Percentiles rank a stretch among this genome's conserved stretches.
Evolutionary conservation across 92 coral and sea anemone genomes (phyloP).

Genomic region (Bergia puertoricense): DNA sequence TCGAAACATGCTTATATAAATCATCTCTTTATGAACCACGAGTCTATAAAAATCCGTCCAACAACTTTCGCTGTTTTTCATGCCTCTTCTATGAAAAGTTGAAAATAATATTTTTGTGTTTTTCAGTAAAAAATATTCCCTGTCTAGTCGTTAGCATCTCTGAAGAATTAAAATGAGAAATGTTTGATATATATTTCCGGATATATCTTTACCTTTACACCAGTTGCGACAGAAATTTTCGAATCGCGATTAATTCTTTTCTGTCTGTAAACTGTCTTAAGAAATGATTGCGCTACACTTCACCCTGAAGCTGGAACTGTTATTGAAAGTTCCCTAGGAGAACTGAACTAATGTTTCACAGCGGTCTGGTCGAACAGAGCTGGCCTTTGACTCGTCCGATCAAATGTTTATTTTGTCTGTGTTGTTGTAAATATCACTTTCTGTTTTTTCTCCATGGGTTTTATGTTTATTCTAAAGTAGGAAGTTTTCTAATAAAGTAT

Average conservation of each 20-base stretch:
- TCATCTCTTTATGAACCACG: too few species aligned
- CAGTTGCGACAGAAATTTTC: background rate
- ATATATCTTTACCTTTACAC: background rate
- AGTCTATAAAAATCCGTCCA: too few species aligned
- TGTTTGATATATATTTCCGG: background rate
- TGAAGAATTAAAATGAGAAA: too few species aligned
- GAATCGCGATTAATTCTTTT: background rate
- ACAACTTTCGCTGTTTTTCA: background rate
- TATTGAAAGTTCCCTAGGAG: background rate
- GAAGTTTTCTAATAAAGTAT: constrained; percentile 30
- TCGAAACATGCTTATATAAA: too few species aligned
- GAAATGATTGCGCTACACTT: too few species aligned
- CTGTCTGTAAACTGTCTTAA: background rate
- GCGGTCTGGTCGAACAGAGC: background rate
- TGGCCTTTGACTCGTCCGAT: background rate
- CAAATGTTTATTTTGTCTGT: background rate
- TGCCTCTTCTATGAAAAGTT: background rate
- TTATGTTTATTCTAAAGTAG: constrained; percentile 11
- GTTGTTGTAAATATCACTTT: constrained; percentile 11
- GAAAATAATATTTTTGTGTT: background rate
- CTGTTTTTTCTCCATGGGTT: background rate
- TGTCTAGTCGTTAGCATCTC: background rate
- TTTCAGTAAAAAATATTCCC: background rate
- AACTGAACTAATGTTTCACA: background rate
- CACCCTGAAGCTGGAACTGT: too few species aligned